These are phyloP conservation scores for Oxygymnocypris stewartii DNA, from an alignment of 2,113 vertebrate species.

Conservation along the genomic window DNA sequence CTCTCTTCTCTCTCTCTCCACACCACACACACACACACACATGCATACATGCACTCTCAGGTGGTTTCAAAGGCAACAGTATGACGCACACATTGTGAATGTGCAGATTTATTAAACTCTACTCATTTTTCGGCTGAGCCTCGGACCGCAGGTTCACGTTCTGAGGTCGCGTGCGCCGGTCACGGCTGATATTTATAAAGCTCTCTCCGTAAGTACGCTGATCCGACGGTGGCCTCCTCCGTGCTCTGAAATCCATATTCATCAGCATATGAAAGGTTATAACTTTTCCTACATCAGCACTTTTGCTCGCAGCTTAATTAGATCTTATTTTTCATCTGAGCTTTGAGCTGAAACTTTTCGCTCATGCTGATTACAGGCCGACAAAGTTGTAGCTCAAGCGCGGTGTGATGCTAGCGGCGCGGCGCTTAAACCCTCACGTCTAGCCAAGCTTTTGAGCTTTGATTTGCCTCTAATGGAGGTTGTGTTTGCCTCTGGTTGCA, in stretches of 20 bases:
- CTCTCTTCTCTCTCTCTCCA: no score
- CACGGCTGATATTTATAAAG: constrained; percentile 20
- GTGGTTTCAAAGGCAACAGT: constrained; percentile 26
- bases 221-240: not conserved
- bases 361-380: constrained; percentile 53
- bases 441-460: constrained; percentile 64
- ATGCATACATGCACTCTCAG: no score
- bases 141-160: not conserved
- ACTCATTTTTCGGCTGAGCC: not conserved
- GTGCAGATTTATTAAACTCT: not conserved
- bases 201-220: not conserved
- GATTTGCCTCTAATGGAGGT: constrained; percentile 75
- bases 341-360: constrained; percentile 35
- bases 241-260: constrained; percentile 24
- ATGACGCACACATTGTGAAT: not conserved
- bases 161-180: not conserved
- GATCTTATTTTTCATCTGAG: constrained; percentile 7
- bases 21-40: no score
- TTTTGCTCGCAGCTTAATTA: constrained; percentile 14
- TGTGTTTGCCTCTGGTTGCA: constrained; percentile 73
- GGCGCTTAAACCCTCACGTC: constrained; percentile 53
- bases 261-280: constrained; percentile 41
- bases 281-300: constrained; percentile 25
- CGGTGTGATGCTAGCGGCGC: not conserved
- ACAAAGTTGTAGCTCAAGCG: not conserved